Base-by-base conservation (phyloP, 2,888 invertebrate species). In the Apodemia hepburni region DNA sequence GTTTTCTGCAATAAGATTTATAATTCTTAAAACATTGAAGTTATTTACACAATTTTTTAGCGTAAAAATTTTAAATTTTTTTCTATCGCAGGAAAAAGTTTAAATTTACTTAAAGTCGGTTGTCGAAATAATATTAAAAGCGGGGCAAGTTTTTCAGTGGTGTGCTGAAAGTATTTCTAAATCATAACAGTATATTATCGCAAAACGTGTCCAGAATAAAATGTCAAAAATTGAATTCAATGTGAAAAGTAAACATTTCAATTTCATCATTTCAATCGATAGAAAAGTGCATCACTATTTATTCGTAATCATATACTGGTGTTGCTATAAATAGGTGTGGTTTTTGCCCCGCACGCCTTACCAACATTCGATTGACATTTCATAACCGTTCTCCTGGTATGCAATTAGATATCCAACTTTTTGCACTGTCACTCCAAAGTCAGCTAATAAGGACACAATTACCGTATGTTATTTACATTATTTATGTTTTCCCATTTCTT, bases 341-440 rank as follows among this genome's bases (percentile, higher is more conserved):
- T 22, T 54, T 54, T 54, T 27, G 54, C 54, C 12, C 6, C 17
- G 51, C 51, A 51, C 51, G 22, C 54, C 27, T 12, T 54, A 54
- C 54, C 54, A 54, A 54, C 54, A 27, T 54, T 27, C 58, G 58
- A 58, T 58, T 59, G 59, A 59, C 59, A 59, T 59, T 59, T 59
- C 59, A 42, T 59, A 59, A 59, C 59, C 38, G 35, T 42, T 42
- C 35, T 35, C 18, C 38, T 42, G 38, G 59, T 17, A 58, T 59
- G 59, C 59, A 42, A 59, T 59, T 54, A 54, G 54, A 27, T 54
- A 54, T 54, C 15, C 54, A 54, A 54, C 12, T 54, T 54, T 54
- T 54, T 54, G 27, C 27, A 15, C 27, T 9, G 22, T 6, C 27
- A 6, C 4, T 27, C 54, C 27, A 54, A 54, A 54, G 54, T 27